phyloP scores from a whole-genome alignment of 1,140 invertebrate species.

The Drosophila tani region DNA sequence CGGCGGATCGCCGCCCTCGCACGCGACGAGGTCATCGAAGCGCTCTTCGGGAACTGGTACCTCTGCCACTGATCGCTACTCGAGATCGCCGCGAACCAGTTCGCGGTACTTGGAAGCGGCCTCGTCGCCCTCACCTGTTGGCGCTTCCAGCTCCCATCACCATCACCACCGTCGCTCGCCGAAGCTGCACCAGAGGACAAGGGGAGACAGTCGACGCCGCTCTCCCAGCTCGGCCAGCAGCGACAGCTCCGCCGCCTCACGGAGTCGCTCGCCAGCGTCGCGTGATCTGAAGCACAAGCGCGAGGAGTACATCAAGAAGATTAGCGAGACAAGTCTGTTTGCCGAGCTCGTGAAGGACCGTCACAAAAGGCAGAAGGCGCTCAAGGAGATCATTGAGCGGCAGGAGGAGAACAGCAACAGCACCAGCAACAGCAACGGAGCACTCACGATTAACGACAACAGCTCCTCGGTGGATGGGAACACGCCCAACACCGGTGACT shows the following conservation, averaged over 20 bases:
- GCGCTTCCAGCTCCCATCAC: constrained; percentile 62
- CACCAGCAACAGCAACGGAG: constrained; percentile 82
- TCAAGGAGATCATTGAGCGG: constrained; percentile 87
- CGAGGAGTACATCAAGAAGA: constrained; percentile 89
- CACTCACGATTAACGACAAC: constrained; percentile 76
- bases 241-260: constrained; percentile 56
- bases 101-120: constrained; percentile 66
- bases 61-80: constrained; percentile 54
- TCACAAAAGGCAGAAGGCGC: constrained; percentile 91
- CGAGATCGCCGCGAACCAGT: constrained; percentile 69
- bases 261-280: constrained; percentile 65
- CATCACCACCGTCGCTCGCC: constrained; percentile 66
- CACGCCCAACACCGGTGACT: constrained; percentile 62
- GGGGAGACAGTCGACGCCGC: constrained; percentile 56
- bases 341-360: constrained; percentile 94
- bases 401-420: constrained; percentile 86
- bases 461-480: constrained; percentile 79
- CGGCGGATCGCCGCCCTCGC: constrained; percentile 52
- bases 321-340: constrained; percentile 94
- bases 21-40: constrained; percentile 68
- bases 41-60: constrained; percentile 61
- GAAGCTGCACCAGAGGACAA: constrained; percentile 50
- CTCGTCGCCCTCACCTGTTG: constrained; percentile 62
- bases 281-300: constrained; percentile 84
- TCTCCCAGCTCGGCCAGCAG: constrained; percentile 70